These are phyloP conservation scores for Pygoscelis antarcticus DNA, from an alignment of 2,113 vertebrate species.

Conservation along the genomic window DNA sequence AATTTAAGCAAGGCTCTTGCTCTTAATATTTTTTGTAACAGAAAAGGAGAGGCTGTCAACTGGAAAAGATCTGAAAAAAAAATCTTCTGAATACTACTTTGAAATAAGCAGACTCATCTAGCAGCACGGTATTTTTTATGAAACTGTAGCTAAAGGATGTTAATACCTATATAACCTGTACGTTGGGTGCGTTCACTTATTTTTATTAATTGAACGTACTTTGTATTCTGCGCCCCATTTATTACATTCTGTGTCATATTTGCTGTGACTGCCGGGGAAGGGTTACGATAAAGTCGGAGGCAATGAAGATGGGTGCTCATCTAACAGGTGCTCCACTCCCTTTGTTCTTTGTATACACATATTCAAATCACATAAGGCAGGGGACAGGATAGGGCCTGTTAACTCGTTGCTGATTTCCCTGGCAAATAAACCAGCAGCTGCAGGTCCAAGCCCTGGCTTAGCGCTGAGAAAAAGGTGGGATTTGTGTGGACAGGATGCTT, in stretches of 20 bases:
- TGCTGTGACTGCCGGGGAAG: constrained; percentile 2
- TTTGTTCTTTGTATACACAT: constrained; percentile 80
- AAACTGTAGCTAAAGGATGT: not conserved
- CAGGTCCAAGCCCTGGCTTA: constrained; percentile 52
- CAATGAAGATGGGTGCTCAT: constrained; percentile 61
- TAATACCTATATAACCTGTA: not conserved
- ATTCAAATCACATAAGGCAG: constrained; percentile 80
- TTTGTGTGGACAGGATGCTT: constrained; percentile 72
- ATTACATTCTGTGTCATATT: constrained; percentile 37
- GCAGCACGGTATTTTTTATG: not conserved
- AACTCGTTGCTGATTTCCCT: constrained; percentile 81
- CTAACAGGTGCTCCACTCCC: constrained; percentile 81
- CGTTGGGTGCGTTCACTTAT: not conserved
- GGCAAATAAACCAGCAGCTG: constrained; percentile 81
- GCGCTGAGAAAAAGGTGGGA: constrained; percentile 38
- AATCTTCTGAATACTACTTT: not conserved
- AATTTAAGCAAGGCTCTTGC: not conserved
- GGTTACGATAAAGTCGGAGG: constrained; percentile 42
- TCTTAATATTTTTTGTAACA: not conserved
- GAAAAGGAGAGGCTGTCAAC: not conserved
- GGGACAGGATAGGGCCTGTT: constrained; percentile 76
- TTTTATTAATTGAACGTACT: constrained; percentile 17
- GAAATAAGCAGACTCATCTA: not conserved
- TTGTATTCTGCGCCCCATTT: constrained; percentile 40
- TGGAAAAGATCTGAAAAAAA: not conserved